A percentile compares a stretch with the other conserved stretches of the same genome.
Conservation (phyloP, 2,113 vertebrate genomes). For the Acinonyx jubatus region DNA sequence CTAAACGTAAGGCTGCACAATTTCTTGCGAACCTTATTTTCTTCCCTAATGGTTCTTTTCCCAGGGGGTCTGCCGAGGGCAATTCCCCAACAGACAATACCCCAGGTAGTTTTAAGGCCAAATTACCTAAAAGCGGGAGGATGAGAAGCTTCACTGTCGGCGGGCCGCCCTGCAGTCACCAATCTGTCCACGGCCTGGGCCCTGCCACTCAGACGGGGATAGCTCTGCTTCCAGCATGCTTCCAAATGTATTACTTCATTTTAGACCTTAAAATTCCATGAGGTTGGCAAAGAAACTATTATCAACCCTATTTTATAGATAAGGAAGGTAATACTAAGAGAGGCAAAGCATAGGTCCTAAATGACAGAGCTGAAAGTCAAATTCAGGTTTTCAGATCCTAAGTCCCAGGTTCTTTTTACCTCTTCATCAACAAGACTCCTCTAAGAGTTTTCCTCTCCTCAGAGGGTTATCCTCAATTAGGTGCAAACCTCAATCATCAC, state of each 20-base stretch:
- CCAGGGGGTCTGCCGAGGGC: too few species aligned
- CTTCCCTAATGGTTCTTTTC: too few species aligned
- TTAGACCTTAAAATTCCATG: neutral
- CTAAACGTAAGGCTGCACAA: too few species aligned
- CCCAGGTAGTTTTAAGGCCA: too few species aligned
- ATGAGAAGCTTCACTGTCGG: too few species aligned
- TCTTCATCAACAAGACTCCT: neutral
- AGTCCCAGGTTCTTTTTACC: neutral
- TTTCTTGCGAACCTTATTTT: too few species aligned
- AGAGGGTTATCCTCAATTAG: neutral
- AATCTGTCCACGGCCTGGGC: too few species aligned
- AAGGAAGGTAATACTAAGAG: neutral
- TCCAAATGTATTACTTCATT: neutral
- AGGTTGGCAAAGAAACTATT: neutral
- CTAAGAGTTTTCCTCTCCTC: neutral
- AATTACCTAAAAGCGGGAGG: too few species aligned
- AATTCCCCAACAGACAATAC: too few species aligned
- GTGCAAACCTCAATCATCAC: neutral
- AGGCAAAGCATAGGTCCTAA: neutral
- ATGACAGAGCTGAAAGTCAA: neutral
- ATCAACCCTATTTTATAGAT: neutral
- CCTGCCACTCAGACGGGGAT: too few species aligned
- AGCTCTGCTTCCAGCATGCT: neutral
- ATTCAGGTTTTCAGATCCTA: slow-evolving; percentile 21
- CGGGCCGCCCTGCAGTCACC: too few species aligned